These are phyloP conservation scores for Cathartes aura DNA, from an alignment of 2,113 vertebrate genomes.

Conservation along the genomic window DNA sequence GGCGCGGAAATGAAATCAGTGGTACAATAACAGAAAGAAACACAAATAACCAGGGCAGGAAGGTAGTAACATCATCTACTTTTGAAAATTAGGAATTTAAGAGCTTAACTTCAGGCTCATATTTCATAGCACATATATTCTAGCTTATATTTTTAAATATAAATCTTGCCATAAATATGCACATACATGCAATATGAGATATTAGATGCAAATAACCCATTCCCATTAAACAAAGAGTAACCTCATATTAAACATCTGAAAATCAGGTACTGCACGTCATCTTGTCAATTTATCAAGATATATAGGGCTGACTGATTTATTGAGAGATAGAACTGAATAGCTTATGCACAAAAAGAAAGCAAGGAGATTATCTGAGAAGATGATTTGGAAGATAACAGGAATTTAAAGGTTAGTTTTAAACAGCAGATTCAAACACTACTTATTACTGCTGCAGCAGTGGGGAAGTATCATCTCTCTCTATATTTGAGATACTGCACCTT, in stretches of 20 bases:
- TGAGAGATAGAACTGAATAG: neutral
- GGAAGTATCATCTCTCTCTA: neutral
- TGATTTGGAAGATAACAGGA: neutral
- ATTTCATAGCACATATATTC: neutral
- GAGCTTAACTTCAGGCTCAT: neutral
- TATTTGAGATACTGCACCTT: neutral
- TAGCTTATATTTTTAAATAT: neutral
- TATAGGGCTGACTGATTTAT: neutral
- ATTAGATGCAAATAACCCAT: neutral
- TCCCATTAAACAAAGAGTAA: neutral
- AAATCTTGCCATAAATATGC: neutral
- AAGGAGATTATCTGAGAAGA: neutral
- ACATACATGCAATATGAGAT: neutral
- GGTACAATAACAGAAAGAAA: neutral
- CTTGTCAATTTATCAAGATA: neutral
- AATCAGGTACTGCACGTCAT: neutral
- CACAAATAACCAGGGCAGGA: neutral
- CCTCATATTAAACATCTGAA: neutral
- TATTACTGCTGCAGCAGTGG: neutral
- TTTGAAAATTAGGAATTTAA: neutral
- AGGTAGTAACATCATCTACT: neutral
- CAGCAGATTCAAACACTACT: neutral
- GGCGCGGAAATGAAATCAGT: rapidly evolving
- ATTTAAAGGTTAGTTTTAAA: neutral
- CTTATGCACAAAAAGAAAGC: neutral